Conservation (phyloP, 2,888 invertebrate genomes). For the Dryomyza anilis region DNA sequence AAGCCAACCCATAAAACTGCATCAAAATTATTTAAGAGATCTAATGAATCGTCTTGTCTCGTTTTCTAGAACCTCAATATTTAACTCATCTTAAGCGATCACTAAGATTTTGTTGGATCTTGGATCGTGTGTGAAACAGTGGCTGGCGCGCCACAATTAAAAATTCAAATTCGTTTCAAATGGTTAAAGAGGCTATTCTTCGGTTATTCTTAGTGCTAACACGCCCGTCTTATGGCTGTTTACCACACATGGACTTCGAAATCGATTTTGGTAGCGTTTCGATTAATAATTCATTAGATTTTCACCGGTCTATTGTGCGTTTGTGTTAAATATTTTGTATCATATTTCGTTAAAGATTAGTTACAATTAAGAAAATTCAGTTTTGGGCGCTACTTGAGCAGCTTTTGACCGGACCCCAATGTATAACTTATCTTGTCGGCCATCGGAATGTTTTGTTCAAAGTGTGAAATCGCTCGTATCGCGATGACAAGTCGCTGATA, state of each 20-base stretch:
- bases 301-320: neutral
- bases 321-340: neutral
- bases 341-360: neutral
- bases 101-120: too few species aligned
- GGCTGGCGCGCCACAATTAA: conserved; percentile 55
- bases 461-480: conserved; percentile 50
- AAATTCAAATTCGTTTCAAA: conserved; percentile 46
- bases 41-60: too few species aligned
- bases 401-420: neutral
- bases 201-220: too few species aligned
- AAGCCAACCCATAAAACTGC: too few species aligned
- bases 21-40: too few species aligned
- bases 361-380: neutral
- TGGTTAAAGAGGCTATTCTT: neutral
- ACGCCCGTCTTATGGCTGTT: too few species aligned
- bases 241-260: too few species aligned
- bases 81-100: too few species aligned
- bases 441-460: conserved; percentile 18
- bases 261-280: neutral
- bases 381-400: too few species aligned
- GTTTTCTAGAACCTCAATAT: too few species aligned
- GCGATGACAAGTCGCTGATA: conserved; percentile 50
- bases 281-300: conserved; percentile 15
- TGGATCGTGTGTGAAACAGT: conserved; percentile 36
- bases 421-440: neutral